Percentiles rank a stretch among this genome's conserved stretches.
phyloP scores from a whole-genome alignment of 1,140 invertebrate genomes.

The Acyrthosiphon pisum region DNA sequence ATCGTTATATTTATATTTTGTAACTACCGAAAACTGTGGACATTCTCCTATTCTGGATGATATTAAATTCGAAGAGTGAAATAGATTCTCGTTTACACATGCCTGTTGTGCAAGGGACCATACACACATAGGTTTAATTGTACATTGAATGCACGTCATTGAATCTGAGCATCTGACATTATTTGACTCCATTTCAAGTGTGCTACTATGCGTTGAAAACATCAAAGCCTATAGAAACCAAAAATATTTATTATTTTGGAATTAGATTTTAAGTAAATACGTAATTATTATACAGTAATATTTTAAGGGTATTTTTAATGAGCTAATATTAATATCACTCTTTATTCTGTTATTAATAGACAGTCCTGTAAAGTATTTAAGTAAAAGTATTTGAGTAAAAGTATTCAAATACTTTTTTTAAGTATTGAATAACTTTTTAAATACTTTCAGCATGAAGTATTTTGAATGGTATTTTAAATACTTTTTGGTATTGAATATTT shows the following conservation, averaged over 20 bases:
- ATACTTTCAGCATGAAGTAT: too few species aligned
- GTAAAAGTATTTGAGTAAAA: too few species aligned
- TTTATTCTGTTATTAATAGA: too few species aligned
- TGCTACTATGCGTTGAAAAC: neutral
- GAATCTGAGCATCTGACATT: neutral
- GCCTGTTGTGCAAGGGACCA: neutral
- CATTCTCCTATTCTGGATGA: neutral
- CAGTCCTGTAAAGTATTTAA: too few species aligned
- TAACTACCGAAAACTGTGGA: neutral
- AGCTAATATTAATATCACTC: too few species aligned
- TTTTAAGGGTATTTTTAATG: too few species aligned
- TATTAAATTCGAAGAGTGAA: neutral
- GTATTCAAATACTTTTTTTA: too few species aligned
- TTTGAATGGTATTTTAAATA: too few species aligned
- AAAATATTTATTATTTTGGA: neutral
- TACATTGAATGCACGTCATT: neutral
- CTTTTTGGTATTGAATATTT: too few species aligned
- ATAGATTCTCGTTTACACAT: neutral
- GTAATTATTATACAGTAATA: too few species aligned
- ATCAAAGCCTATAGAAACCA: neutral
- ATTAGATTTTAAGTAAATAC: neutral
- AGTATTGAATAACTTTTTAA: too few species aligned
- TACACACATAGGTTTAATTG: neutral
- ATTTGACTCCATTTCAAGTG: neutral
- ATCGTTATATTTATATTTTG: neutral